Conservation (phyloP, 1,140 invertebrate species). For the Pararge aegeria region DNA sequence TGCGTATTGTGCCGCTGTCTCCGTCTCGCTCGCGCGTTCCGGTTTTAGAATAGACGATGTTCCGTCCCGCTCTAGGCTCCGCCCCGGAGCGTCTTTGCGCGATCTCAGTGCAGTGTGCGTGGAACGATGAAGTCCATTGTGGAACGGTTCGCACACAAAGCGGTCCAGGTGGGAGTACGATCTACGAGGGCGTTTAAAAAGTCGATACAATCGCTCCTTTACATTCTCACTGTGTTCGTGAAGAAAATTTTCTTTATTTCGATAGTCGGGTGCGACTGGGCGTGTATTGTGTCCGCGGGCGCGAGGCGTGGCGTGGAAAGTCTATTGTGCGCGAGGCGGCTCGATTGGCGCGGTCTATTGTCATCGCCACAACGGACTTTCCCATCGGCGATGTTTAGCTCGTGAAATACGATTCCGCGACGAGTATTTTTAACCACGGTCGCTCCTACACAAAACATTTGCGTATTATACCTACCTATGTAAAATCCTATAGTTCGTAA, state of each 20-base stretch:
- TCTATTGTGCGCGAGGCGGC: slow-evolving; percentile 61
- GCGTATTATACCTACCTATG: too few species aligned
- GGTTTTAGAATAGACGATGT: slow-evolving; percentile 40
- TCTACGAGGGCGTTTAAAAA: slow-evolving; percentile 77
- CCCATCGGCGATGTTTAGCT: slow-evolving; percentile 39
- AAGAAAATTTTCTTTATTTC: slow-evolving; percentile 75
- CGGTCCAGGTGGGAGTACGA: slow-evolving; percentile 65
- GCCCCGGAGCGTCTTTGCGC: slow-evolving; percentile 56
- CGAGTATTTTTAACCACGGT: slow-evolving; percentile 45
- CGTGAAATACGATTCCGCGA: slow-evolving; percentile 46
- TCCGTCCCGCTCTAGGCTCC: slow-evolving; percentile 67
- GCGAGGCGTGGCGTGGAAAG: slow-evolving; percentile 68
- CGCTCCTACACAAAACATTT: slow-evolving; percentile 38
- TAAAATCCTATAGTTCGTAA: slow-evolving; percentile 25
- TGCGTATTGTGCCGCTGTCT: slow-evolving; percentile 43
- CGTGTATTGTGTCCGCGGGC: slow-evolving; percentile 49
- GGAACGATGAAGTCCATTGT: background rate
- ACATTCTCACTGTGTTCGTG: slow-evolving; percentile 54
- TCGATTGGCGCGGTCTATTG: slow-evolving; percentile 67
- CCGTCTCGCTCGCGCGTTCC: slow-evolving; percentile 45
- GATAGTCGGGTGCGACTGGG: slow-evolving; percentile 47
- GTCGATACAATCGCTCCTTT: slow-evolving; percentile 72
- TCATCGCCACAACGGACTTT: slow-evolving; percentile 49
- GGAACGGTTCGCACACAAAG: slow-evolving; percentile 60
- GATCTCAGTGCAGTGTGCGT: slow-evolving; percentile 55